Conservation (phyloP, 2,113 vertebrate genomes). For the Trichomycterus rosablanca region DNA sequence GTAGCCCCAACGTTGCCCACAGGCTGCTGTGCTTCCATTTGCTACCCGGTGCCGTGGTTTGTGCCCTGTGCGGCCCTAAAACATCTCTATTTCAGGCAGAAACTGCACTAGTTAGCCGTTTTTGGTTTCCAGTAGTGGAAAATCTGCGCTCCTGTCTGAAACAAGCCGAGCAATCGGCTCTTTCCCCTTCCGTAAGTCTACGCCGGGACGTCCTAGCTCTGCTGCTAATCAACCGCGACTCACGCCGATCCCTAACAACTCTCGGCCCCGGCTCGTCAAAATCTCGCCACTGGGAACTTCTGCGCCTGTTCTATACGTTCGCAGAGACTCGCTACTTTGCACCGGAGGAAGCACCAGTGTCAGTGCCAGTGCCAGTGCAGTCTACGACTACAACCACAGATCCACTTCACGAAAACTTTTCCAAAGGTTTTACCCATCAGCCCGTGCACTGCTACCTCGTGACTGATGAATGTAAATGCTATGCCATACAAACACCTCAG, state of each 20-base stretch:
- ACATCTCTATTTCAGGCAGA: constrained; percentile 73
- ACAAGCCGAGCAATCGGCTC: constrained; percentile 55
- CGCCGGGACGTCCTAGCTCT: constrained; percentile 73
- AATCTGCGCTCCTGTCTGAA: constrained; percentile 67
- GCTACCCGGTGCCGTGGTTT: constrained; percentile 75
- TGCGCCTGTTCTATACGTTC: constrained; percentile 78
- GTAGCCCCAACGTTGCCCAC: constrained; percentile 83
- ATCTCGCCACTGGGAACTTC: constrained; percentile 65
- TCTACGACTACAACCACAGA: constrained; percentile 1
- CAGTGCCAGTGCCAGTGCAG: constrained; percentile 37
- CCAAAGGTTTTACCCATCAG: constrained; percentile 61
- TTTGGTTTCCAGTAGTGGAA: constrained; percentile 79
- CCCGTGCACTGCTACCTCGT: constrained; percentile 73
- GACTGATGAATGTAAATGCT: constrained; percentile 72
- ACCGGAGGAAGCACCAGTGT: constrained; percentile 57
- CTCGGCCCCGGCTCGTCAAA: background rate
- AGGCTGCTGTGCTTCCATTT: constrained; percentile 80
- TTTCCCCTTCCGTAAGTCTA: constrained; percentile 64
- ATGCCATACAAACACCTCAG: constrained; percentile 68
- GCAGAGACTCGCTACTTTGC: constrained; percentile 70
- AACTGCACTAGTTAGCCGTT: constrained; percentile 67
- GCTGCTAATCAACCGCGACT: constrained; percentile 77
- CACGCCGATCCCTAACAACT: constrained; percentile 68
- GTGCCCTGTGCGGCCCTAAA: constrained; percentile 79
- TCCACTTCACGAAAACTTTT: constrained; percentile 66